Evolutionary conservation across 2,797 vertebrate species (phyloP).

Genomic region (Amniataba percoides): DNA sequence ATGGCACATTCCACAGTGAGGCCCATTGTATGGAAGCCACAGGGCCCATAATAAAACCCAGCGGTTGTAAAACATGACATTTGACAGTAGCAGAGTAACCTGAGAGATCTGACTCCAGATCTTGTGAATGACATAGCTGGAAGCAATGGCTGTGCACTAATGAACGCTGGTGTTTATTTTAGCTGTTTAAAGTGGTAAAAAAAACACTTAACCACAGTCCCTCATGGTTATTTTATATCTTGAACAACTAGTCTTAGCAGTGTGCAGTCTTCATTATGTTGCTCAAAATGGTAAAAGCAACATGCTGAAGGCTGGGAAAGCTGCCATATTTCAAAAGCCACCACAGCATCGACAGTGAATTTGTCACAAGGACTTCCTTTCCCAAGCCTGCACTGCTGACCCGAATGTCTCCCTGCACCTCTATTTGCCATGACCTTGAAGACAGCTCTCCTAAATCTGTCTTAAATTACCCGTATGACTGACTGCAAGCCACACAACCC

Average conservation of each 20-base stretch:
- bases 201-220: conserved; percentile 57
- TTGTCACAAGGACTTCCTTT: conserved; percentile 64
- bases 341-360: conserved; percentile 40
- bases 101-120: conserved; percentile 72
- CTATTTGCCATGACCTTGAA: conserved; percentile 66
- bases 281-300: conserved; percentile 34
- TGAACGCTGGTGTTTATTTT: conserved; percentile 67
- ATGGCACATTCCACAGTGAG: conserved; percentile 70
- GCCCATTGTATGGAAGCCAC: conserved; percentile 65
- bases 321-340: conserved; percentile 43
- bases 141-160: conserved; percentile 63
- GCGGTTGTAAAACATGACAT: conserved; percentile 74
- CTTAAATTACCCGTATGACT: conserved; percentile 72
- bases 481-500: conserved; percentile 38
- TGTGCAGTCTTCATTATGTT: conserved; percentile 46
- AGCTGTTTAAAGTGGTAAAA: conserved; percentile 58
- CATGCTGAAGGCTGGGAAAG: conserved; percentile 23
- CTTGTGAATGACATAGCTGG: conserved; percentile 61
- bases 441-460: conserved; percentile 69
- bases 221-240: conserved; percentile 56
- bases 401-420: conserved; percentile 45
- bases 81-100: conserved; percentile 77
- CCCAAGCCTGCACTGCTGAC: conserved; percentile 61
- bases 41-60: conserved; percentile 71
- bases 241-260: conserved; percentile 29